Evolutionary conservation across 92 coral and sea anemone species (phyloP), one percentile per base, ranked within the genome.

Genomic region (Epizoanthus scotinus): DNA sequence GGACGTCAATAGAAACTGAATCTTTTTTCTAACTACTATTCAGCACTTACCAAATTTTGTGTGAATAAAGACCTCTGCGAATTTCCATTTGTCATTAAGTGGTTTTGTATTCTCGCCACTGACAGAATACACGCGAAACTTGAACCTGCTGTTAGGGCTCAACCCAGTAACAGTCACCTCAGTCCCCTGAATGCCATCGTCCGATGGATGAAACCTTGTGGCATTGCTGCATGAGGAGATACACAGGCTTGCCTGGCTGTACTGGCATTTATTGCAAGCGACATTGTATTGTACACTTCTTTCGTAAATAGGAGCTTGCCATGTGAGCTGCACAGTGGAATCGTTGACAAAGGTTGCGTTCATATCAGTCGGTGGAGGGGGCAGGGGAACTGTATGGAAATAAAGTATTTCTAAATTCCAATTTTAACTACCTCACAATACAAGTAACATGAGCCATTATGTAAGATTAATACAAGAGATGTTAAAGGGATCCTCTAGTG

Each of bases 301-400:
- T 10, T 56, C 79, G 22, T 54, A 73, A 19, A 73, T 19, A 19
- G 79, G 79, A 5, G 79, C 34, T 24, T 19, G 65, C 79, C 79
- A 55, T 55, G 40, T 8, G 13, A 73, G 24, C 5, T 73, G 65
- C 18, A 73, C 61, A 9, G 29, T 50, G 42, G 79, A 73, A 19
- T 73, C 65, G 12, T 73, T 73, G 52, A 73, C 65, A 56, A 73
- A 73, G 20, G 65, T 55, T 54, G 79, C 79, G 18, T 73, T 73
- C 29, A 73, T 20, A 19, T 28, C 49, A 19, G 64, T 56, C 18
- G 79, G 79, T 73, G 79, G 66, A 18, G 79, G 53, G 5, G 79
- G 79, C 9, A 73, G n/a, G 8, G 64, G 79, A n/a, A 73, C 79
- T 73, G 65, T 8, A 52, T 29, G 10, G 31, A 31, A 12, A 26